phyloP scores from a whole-genome alignment of 2,113 vertebrate genomes.

The Salvator merianae region DNA sequence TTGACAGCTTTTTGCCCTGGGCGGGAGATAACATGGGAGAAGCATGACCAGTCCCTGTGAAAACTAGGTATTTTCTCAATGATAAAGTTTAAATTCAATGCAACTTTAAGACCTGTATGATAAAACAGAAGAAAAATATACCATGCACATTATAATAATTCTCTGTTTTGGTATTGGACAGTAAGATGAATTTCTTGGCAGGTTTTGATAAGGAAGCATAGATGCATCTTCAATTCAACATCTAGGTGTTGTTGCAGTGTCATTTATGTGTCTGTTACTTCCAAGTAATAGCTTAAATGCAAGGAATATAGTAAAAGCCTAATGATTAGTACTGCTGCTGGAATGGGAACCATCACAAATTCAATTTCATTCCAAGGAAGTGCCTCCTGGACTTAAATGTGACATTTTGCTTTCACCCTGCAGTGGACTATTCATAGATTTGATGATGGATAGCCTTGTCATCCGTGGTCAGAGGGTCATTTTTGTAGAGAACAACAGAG shows the following conservation, averaged over 20 bases:
- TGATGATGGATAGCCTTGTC: neutral
- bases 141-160: neutral
- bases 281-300: neutral
- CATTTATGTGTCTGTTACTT: neutral
- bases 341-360: neutral
- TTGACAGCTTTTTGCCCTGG: no score
- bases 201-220: neutral
- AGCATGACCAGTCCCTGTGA: neutral
- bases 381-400: neutral
- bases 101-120: no score
- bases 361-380: neutral
- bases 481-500: conserved; percentile 1
- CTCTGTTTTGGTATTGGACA: neutral
- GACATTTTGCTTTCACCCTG: neutral
- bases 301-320: neutral
- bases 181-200: neutral
- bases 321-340: neutral
- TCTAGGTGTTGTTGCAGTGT: neutral
- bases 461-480: neutral
- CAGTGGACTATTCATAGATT: neutral
- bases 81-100: no score
- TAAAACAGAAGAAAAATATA: no score
- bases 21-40: neutral
- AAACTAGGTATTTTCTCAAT: no score
- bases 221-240: neutral